Conservation (phyloP, 2,113 vertebrate genomes). For the Gopherus evgoodei region DNA sequence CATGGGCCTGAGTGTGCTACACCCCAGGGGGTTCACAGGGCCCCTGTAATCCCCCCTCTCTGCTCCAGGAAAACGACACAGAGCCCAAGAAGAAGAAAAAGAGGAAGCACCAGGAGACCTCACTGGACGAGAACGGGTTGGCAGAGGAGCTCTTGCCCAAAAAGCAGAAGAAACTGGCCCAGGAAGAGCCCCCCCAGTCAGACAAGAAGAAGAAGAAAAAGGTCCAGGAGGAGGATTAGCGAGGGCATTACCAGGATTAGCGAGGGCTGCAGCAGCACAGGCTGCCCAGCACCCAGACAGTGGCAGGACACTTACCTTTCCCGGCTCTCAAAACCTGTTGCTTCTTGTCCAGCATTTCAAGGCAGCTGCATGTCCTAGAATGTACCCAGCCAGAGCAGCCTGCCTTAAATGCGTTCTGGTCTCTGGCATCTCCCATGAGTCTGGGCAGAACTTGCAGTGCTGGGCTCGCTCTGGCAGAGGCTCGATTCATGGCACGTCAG, state of each 20-base stretch:
- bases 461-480: not conserved
- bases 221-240: conserved; percentile 43
- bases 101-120: conserved; percentile 29
- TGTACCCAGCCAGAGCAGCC: fast-evolving
- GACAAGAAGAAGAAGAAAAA: conserved; percentile 50
- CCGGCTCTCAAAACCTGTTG: fast-evolving
- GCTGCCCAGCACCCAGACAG: not conserved
- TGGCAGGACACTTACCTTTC: fast-evolving
- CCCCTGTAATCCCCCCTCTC: fast-evolving
- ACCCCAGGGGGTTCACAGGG: not conserved
- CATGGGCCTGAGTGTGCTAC: too few relatives aligned
- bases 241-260: fast-evolving
- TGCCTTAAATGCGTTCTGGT: fast-evolving
- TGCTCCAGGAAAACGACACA: conserved; percentile 39
- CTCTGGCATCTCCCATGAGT: fast-evolving
- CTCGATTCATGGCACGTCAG: fast-evolving
- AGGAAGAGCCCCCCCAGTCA: fast-evolving
- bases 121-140: conserved; percentile 72
- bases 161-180: conserved; percentile 44
- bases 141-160: conserved; percentile 38
- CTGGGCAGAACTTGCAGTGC: not conserved
- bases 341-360: fast-evolving
- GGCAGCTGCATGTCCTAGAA: fast-evolving
- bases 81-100: conserved; percentile 83
- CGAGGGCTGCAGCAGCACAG: fast-evolving